Percentiles rank a stretch among this genome's conserved stretches.
Conservation (phyloP, 2,888 invertebrate genomes). For the Drosophila kuntzei region DNA sequence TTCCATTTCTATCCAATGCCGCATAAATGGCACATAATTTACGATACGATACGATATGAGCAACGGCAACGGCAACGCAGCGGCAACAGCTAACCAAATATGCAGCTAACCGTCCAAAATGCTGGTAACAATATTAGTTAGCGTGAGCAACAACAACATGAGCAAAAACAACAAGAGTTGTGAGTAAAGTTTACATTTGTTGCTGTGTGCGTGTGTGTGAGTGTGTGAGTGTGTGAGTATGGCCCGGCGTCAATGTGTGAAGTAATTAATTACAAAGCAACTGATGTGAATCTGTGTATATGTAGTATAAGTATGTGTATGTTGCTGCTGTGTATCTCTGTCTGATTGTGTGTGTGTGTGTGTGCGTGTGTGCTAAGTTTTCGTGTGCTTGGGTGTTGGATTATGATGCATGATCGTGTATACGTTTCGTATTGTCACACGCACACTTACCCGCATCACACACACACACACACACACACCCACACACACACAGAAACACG, state of each 20-base stretch:
- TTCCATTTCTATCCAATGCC: constrained; percentile 79
- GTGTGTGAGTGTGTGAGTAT: constrained; percentile 31
- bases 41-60: constrained; percentile 77
- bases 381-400: constrained; percentile 68
- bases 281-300: constrained; percentile 72
- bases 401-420: constrained; percentile 81
- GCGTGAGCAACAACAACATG: constrained; percentile 48
- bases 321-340: constrained; percentile 12
- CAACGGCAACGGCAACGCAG: constrained; percentile 63
- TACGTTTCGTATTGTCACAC: constrained; percentile 66
- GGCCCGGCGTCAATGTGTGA: constrained; percentile 79
- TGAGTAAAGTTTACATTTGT: constrained; percentile 68
- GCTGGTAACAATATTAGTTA: constrained; percentile 79
- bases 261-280: constrained; percentile 82
- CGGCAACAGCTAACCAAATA: constrained; percentile 70
- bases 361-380: constrained; percentile 49
- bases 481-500: constrained; percentile 3
- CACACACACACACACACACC: constrained; percentile 24
- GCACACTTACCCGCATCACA: constrained; percentile 55
- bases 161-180: constrained; percentile 29
- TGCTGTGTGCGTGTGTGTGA: constrained; percentile 30
- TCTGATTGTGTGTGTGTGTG: constrained; percentile 19
- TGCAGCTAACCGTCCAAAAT: constrained; percentile 77
- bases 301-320: constrained; percentile 18
- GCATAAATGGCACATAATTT: constrained; percentile 81